A percentile compares a stretch with the other conserved stretches of the same genome.
Evolutionary conservation across 53 echinoderm and acorn worm genomes (phyloP).

Genomic region (Actinopyga echinites): DNA sequence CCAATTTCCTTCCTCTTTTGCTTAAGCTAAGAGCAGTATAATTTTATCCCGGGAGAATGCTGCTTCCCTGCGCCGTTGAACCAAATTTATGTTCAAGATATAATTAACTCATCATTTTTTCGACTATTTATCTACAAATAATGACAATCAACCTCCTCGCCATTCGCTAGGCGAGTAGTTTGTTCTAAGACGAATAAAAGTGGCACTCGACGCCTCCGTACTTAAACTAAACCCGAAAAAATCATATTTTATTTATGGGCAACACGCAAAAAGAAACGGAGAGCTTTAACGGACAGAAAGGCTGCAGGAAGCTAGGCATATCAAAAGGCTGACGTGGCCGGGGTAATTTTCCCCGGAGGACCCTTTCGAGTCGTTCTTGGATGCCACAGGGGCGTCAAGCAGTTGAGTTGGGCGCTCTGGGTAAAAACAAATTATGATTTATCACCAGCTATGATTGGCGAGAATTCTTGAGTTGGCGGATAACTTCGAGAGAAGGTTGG

Average conservation of each 20-base stretch:
- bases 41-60: no score
- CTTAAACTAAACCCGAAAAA: no score
- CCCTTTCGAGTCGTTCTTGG: background rate
- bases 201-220: no score
- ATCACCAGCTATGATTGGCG: background rate
- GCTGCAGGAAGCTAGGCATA: background rate
- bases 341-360: constrained; percentile 18
- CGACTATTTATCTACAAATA: background rate
- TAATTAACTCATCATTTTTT: constrained; percentile 33
- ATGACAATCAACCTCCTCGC: background rate
- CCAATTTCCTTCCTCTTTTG: no score
- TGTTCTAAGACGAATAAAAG: no score
- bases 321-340: constrained; percentile 23
- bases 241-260: no score
- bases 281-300: no score
- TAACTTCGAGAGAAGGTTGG: no score
- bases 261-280: no score
- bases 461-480: no score
- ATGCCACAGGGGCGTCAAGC: constrained; percentile 25
- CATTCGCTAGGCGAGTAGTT: no score
- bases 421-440: constrained; percentile 24
- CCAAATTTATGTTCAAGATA: constrained; percentile 30
- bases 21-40: no score
- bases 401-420: constrained; percentile 21
- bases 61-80: constrained; percentile 3